Percentiles rank a stretch among this genome's conserved stretches.
phyloP scores from a whole-genome alignment of 1,140 invertebrate species.

The Calycopis cecrops region DNA sequence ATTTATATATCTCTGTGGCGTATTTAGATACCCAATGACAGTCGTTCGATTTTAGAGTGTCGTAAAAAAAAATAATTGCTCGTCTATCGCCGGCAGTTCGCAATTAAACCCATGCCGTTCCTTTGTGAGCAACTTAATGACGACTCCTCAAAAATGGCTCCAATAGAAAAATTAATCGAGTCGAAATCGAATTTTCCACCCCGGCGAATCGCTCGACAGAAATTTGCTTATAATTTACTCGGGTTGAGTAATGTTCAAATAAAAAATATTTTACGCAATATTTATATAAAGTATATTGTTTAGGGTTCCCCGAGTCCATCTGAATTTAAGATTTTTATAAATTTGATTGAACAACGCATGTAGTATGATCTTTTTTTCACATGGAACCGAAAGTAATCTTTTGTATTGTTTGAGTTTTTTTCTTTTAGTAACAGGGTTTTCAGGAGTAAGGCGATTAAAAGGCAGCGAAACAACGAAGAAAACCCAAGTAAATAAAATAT shows the following conservation, averaged over 20 bases:
- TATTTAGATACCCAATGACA: constrained; percentile 7
- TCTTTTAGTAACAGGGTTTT: no score
- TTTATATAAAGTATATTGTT: neutral
- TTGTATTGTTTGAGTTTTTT: no score
- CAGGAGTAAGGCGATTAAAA: no score
- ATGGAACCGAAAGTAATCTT: no score
- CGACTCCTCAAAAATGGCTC: constrained; percentile 16
- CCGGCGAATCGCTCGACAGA: constrained; percentile 11
- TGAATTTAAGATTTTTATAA: no score
- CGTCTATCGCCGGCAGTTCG: constrained; percentile 8
- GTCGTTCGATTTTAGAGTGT: constrained; percentile 3
- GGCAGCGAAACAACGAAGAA: no score
- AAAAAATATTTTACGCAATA: constrained; percentile 9
- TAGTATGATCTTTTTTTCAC: no score
- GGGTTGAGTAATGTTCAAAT: constrained; percentile 2
- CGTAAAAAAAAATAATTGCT: constrained; percentile 17
- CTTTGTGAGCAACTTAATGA: constrained; percentile 16
- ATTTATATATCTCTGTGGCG: neutral
- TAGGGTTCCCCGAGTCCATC: neutral
- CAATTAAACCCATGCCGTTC: constrained; percentile 18
- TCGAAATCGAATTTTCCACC: constrained; percentile 14
- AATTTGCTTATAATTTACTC: constrained; percentile 17
- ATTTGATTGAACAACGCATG: no score
- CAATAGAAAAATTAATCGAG: constrained; percentile 17
- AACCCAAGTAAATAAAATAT: no score